Evolutionary conservation across 53 echinoderm and acorn worm species (phyloP), one percentile per base, ranked within the genome.

Genomic region (Apostichopus leukothele): DNA sequence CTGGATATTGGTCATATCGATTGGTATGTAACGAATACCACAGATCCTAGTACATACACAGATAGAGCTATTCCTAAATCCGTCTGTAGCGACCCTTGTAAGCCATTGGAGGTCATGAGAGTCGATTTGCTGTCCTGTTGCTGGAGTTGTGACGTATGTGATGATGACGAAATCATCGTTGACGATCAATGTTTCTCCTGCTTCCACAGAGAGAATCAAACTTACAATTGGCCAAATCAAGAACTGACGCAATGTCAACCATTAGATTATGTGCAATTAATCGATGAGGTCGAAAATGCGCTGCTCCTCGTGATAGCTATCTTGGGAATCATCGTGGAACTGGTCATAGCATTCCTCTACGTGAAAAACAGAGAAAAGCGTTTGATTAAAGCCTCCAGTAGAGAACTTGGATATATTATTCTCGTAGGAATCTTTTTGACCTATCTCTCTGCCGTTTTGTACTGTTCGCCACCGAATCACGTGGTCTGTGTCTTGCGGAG

Each of bases 401-500:
- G 95, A 9, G 98, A 95, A 27, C 94, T 98, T 6, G 92, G 94
- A 12, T 98, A 95, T 86, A 93, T 98, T 73, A 94, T 98, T 88
- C 91, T 98, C 16, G 71, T 83, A 19, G 98, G 98, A 6, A 92
- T 98, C 60, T 73, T 93, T 23, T 68, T 92, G 5, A 90, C 91
- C 55, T 95, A 94, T 80, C 51, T 76, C 4, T 74, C 93, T 0
- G 93, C 91, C 27, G 86, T 93, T 73, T 76, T 95, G 60, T 90
- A 90, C 78, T 90, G 92, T 51, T 79, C 89, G 10, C 93, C 93
- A 25, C 79, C 90, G 1, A 52, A 76, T 9, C 20, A 55, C 51
- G 88, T 83, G 20, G 90, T 90, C 50, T 95, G 90, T 78, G 75
- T 90, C 9, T 79, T 91, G 18, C 90, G 95, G 39, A 75, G 95